Conservation (phyloP, 2,888 invertebrate genomes). For the Anarsia innoxiella region DNA sequence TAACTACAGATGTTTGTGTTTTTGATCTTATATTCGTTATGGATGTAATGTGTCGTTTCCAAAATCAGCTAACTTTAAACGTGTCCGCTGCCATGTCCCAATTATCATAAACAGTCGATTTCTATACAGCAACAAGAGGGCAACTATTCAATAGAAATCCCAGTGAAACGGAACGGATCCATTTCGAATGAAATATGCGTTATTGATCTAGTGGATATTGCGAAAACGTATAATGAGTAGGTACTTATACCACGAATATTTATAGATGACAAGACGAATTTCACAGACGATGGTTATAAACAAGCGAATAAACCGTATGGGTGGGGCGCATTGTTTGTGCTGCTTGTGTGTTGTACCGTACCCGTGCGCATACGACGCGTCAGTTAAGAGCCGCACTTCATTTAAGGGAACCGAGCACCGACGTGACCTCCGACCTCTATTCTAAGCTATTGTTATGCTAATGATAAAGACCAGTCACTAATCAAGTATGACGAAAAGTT, state of each 20-base stretch:
- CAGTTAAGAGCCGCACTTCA: conserved; percentile 31
- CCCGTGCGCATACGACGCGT: no score
- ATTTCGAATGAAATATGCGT: conserved; percentile 27
- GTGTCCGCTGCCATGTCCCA: conserved; percentile 5
- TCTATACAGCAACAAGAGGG: conserved; percentile 30
- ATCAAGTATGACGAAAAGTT: conserved; percentile 40
- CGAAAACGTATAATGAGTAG: conserved; percentile 27
- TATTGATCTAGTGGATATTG: conserved; percentile 28
- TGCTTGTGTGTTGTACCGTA: conserved; percentile 34
- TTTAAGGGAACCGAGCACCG: conserved; percentile 57
- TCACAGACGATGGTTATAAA: conserved; percentile 44
- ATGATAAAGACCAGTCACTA: conserved; percentile 38
- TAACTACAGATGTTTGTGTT: no score
- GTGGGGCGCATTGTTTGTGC: conserved; percentile 58
- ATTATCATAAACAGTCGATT: conserved; percentile 45
- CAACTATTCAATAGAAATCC: conserved; percentile 30
- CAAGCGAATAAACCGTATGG: conserved; percentile 50
- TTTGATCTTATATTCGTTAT: no score
- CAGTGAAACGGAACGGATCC: conserved; percentile 38
- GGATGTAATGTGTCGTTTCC: no score
- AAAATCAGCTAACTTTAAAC: no score
- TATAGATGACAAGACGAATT: conserved; percentile 45
- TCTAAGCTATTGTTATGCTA: conserved; percentile 57
- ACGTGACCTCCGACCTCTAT: conserved; percentile 58
- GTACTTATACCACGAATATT: no score